Evolutionary conservation across 2,888 invertebrate genomes (phyloP).

Genomic region (Dryococelus australis): DNA sequence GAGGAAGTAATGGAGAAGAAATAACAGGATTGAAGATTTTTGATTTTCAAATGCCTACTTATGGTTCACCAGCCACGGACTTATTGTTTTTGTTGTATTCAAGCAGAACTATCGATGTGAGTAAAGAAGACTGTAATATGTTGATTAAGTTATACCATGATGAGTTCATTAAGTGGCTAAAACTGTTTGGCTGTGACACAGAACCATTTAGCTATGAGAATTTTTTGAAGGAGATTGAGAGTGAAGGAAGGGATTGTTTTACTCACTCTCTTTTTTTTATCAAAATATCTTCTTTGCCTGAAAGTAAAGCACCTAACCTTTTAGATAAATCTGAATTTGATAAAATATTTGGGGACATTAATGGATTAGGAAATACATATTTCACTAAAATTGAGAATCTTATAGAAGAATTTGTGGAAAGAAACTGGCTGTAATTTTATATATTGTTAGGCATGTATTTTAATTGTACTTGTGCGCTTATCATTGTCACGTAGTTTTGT

Average conservation of each 20-base stretch:
- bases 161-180: constrained; percentile 59
- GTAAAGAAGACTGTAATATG: constrained; percentile 60
- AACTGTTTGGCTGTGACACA: constrained; percentile 56
- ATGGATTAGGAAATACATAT: constrained; percentile 4
- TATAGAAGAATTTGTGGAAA: constrained; percentile 31
- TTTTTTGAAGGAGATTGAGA: not conserved
- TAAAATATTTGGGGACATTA: not conserved
- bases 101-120: constrained; percentile 60
- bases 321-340: not conserved
- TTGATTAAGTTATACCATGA: constrained; percentile 64
- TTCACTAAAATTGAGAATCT: constrained; percentile 27
- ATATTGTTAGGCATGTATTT: too few relatives aligned
- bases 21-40: constrained; percentile 64
- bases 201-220: constrained; percentile 42
- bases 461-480: too few relatives aligned
- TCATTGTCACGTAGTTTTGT: too few relatives aligned
- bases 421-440: constrained; percentile 30
- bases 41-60: constrained; percentile 66
- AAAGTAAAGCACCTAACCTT: not conserved
- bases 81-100: constrained; percentile 65
- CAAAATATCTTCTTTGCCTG: not conserved
- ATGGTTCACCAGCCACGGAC: constrained; percentile 63
- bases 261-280: not conserved
- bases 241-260: not conserved
- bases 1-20: constrained; percentile 49